Conservation (phyloP, 2,797 vertebrate species). For the Neoniphon sammara region DNA sequence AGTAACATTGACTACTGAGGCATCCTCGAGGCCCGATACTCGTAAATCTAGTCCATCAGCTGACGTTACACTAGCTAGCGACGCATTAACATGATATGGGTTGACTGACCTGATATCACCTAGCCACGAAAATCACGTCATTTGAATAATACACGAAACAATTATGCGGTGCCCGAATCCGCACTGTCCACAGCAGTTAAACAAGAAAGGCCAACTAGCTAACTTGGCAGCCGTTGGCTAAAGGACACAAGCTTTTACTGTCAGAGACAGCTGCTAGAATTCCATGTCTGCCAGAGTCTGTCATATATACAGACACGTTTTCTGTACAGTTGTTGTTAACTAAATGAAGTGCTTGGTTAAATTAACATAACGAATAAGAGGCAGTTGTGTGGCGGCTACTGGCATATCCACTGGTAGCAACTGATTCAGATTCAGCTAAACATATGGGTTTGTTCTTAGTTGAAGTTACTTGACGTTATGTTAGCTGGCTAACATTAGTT, state of each 20-base stretch:
- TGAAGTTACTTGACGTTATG: neutral
- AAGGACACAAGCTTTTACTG: constrained; percentile 41
- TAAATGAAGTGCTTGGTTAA: no score
- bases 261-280: constrained; percentile 48
- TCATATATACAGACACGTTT: no score
- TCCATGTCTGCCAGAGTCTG: neutral
- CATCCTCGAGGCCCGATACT: no score
- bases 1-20: no score
- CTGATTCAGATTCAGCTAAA: no score
- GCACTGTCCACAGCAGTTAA: neutral
- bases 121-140: no score
- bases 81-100: no score
- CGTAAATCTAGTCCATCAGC: constrained; percentile 11
- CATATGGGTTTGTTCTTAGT: neutral
- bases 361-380: no score
- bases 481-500: rapidly evolving
- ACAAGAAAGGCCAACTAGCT: neutral
- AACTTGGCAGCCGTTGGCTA: constrained; percentile 13
- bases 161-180: neutral
- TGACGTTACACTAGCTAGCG: neutral
- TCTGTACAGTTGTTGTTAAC: neutral
- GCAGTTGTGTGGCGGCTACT: no score
- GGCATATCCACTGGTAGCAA: no score
- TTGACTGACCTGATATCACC: neutral
- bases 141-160: rapidly evolving